A percentile compares a stretch with the other conserved stretches of the same genome.
Conservation (phyloP, 2,113 vertebrate species). For the Toxotes chatareus region DNA sequence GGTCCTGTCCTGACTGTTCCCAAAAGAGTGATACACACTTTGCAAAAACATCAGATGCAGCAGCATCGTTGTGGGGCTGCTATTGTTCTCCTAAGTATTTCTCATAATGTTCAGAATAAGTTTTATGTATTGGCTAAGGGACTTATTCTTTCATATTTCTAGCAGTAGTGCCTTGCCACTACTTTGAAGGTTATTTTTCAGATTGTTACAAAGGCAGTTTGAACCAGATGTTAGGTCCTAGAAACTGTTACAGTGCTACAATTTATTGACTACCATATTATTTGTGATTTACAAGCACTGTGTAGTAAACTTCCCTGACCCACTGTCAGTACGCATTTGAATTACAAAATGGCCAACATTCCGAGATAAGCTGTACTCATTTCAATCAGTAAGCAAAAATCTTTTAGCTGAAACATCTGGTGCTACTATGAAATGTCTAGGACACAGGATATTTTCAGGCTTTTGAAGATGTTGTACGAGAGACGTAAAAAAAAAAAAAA, state of each 20-base stretch:
- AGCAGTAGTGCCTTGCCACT: neutral
- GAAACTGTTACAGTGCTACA: conserved; percentile 2
- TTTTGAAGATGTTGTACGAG: neutral
- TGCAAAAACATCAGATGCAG: conserved; percentile 51
- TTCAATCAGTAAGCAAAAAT: conserved; percentile 26
- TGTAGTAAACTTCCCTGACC: conserved; percentile 27
- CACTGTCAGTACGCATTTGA: conserved; percentile 35
- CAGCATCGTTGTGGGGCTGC: conserved; percentile 5
- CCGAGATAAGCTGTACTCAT: conserved; percentile 13
- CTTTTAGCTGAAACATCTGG: conserved; percentile 46
- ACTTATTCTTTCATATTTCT: conserved; percentile 4
- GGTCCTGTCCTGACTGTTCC: conserved; percentile 13
- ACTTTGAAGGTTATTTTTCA: conserved; percentile 25
- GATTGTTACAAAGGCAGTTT: conserved; percentile 27
- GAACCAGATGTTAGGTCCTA: conserved; percentile 46
- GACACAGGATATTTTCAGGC: neutral
- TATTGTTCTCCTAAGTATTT: conserved; percentile 33
- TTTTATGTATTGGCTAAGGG: conserved; percentile 1
- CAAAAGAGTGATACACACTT: conserved; percentile 33
- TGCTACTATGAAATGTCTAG: neutral
- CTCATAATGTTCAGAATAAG: conserved; percentile 29
- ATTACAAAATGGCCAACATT: neutral
- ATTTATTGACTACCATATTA: conserved; percentile 32
- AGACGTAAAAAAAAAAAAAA: conserved; percentile 7
- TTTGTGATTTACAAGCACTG: conserved; percentile 43